Base-by-base conservation (phyloP, 2,113 vertebrate genomes). In the Meriones unguiculatus region DNA sequence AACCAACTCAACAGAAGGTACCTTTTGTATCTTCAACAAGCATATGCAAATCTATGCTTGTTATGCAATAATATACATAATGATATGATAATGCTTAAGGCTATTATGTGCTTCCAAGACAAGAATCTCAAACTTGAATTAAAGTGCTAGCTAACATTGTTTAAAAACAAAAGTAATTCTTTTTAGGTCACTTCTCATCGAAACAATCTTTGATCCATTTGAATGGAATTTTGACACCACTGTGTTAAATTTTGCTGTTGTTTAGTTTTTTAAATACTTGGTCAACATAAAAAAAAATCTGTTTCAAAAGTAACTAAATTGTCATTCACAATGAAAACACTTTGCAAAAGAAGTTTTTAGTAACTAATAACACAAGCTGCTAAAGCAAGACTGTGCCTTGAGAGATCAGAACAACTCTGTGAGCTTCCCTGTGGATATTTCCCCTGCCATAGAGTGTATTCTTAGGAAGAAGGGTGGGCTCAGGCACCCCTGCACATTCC, bases 301-400 rank as follows among this genome's bases (percentile, higher is more conserved):
- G 14, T 86, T 93, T 82, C 87, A 35, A 91, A 93, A 73, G 25
- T 64, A 65, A 87, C 87, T 94, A 70, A 77, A 72, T 25, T 95
- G 20, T 24, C 18, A 67, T 87, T 91, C 18, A 62, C 41, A 89
- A 73, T 93, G 59, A 80, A 93, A 84, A 87, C 69, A 75, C n/a
- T 62, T 87, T 89, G 24, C 57, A 32, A 32, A 11, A 62, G 93
- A 80, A 65, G 13, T 52, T 85, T 38, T 75, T 15, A 20, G 46
- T 57, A 59, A 86, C 59, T 69, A 59, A 65, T 38, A 54, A 64
- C 18, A 14, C 4, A 89, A 11, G 32, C 62, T 80, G 4, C 25
- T 87, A 70, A 54, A 50, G 28, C 18, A 54, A 84, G n/a, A 70
- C 6, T 11, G 72, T 18, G 50, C 5, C 41, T 11, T 85, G 41